Conservation (phyloP, 2,113 vertebrate genomes). For the Mirounga angustirostris region DNA sequence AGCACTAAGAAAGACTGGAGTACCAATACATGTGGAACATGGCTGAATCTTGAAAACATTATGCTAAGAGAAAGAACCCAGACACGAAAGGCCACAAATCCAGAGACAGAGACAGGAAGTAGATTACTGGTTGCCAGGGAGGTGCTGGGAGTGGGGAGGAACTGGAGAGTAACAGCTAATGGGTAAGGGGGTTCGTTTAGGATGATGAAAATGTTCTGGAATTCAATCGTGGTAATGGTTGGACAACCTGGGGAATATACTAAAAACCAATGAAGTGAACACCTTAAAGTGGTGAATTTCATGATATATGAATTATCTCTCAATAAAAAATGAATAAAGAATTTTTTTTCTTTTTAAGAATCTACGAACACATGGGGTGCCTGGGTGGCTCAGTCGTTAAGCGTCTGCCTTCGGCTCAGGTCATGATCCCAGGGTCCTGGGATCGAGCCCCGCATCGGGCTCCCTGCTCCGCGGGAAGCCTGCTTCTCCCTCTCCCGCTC, state of each 20-base stretch:
- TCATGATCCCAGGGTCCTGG: too few species aligned
- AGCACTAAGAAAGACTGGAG: not conserved
- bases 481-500: too few species aligned
- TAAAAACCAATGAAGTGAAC: not conserved
- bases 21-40: not conserved
- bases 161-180: not conserved
- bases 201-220: not conserved
- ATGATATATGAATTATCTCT: not conserved
- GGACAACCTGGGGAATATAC: not conserved
- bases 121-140: not conserved
- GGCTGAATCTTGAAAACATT: not conserved
- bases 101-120: not conserved
- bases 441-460: too few species aligned
- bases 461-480: too few species aligned
- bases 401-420: too few species aligned
- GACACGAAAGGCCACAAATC: not conserved
- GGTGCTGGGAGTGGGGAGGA: not conserved
- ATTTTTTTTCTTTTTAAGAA: not conserved
- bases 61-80: not conserved
- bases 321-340: not conserved
- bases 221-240: not conserved
- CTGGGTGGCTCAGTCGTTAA: too few species aligned
- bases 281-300: not conserved
- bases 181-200: not conserved
- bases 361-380: not conserved